phyloP scores from a whole-genome alignment of 2,888 invertebrate species.

The Perithous albicinctus region DNA sequence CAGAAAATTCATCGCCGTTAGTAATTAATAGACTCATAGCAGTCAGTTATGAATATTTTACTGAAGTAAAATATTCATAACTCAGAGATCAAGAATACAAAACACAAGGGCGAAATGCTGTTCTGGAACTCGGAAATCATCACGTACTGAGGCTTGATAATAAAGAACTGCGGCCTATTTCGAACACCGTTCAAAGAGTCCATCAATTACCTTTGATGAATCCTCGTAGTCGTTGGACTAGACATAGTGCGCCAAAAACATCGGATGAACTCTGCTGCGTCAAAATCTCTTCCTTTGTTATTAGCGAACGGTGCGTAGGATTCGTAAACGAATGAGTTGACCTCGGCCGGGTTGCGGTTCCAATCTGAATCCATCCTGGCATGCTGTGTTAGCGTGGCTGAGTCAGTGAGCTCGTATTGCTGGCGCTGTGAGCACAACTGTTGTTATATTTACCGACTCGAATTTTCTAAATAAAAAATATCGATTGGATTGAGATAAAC shows the following conservation, averaged over 20 bases:
- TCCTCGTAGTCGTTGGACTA: neutral
- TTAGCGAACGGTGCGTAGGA: neutral
- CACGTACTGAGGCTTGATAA: neutral
- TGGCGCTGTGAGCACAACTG: neutral
- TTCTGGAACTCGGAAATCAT: neutral
- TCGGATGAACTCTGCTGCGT: neutral
- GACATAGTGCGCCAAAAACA: neutral
- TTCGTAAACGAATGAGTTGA: slow-evolving; percentile 1
- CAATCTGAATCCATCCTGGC: neutral
- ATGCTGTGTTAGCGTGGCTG: neutral
- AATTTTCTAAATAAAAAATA: neutral
- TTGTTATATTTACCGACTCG: neutral
- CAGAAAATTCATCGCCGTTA: neutral
- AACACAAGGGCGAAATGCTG: neutral
- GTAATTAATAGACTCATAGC: neutral
- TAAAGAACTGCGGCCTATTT: neutral
- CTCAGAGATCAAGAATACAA: too few species aligned
- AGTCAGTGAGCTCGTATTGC: neutral
- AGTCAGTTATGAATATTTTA: too few species aligned
- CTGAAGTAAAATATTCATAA: too few species aligned
- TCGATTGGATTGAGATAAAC: too few species aligned
- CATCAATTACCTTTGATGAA: slow-evolving; percentile 9
- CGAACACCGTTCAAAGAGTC: neutral
- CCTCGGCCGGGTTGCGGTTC: neutral
- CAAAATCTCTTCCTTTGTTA: slow-evolving; percentile 12